Evolutionary conservation across 53 echinoderm and acorn worm species (phyloP), one percentile per base, ranked within the genome.

Genomic region (Mesocentrotus franciscanus): DNA sequence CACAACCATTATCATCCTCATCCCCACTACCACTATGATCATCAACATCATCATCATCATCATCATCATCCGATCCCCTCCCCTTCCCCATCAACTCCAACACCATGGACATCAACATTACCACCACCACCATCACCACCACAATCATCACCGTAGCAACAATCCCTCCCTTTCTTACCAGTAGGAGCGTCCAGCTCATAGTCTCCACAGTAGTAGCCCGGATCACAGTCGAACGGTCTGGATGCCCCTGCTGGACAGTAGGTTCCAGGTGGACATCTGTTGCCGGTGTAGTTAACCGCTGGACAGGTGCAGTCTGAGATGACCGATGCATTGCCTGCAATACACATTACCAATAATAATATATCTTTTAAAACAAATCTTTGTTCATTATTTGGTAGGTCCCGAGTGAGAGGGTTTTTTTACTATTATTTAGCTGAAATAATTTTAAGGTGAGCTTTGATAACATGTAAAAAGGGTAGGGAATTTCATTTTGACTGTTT

Each of bases 221-320:
- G 91, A 15, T 96, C 96, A 78, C 99, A 99, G 94, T 97, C 97
- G 12, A 97, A 90, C 11, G 99, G 98, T 58, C 97, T 95, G 30
- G 97, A 84, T 0, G 99, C 97, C 4, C 97, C 99, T 34, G 96
- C 95, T 62, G 99, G 99, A 71, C 99, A 99, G 94, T 97, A 99
- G 27, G 98, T 97, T 4, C 99, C 98, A 30, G 99, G 99, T 71
- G 97, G 97, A 94, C 99, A 99, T 95, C 96, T 87, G 90, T 99
- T 99, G 32, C 99, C 99, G 64, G 99, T 98, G 97, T 99, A 99
- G 96, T 97, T 97, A 58, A 96, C 98, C 10, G 97, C 90, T 36
- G 97, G 99, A 90, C 99, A 99, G 66, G 97, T 99, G 93, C 99
- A 99, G 84, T 94, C 94, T 34, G 99, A 98, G 71, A 99, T 97